phyloP scores from a whole-genome alignment of 2,797 vertebrate species.

The Enteromius afrohamiltoni region DNA sequence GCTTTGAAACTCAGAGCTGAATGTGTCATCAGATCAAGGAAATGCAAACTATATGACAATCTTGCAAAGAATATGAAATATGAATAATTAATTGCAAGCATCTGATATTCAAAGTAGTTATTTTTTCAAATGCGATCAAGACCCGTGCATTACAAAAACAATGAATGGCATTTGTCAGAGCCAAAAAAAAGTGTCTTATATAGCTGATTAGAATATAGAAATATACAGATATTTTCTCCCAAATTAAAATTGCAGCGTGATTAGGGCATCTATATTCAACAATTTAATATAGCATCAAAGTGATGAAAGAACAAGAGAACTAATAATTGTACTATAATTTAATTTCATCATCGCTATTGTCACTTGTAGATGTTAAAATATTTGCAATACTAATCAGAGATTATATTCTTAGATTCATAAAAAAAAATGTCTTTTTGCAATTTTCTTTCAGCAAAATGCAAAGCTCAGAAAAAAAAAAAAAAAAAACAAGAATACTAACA shows the following conservation, averaged over 20 bases:
- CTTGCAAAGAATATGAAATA: constrained; percentile 39
- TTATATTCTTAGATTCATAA: not conserved
- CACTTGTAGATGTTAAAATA: not conserved
- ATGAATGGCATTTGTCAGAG: not conserved
- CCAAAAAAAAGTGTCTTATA: not conserved
- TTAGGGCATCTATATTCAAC: not conserved
- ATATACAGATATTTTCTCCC: not conserved
- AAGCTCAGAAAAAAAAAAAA: not conserved
- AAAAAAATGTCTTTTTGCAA: not conserved
- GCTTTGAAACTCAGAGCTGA: constrained; percentile 23
- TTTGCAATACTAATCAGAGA: constrained; percentile 7
- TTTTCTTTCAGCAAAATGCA: constrained; percentile 12
- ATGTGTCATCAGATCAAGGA: constrained; percentile 41
- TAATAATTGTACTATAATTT: constrained; percentile 4
- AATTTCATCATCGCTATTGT: not conserved
- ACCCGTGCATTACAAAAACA: constrained; percentile 66
- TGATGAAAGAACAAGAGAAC: not conserved
- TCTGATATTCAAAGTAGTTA: constrained; percentile 13
- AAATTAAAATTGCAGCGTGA: constrained; percentile 22
- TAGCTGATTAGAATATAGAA: constrained; percentile 17
- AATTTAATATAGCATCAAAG: not conserved
- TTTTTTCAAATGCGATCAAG: not conserved
- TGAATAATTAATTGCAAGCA: constrained; percentile 16
- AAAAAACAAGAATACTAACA: constrained; percentile 65
- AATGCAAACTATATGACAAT: constrained; percentile 38